A percentile compares a stretch with the other conserved stretches of the same genome.
These are phyloP conservation scores for Nomia melanderi DNA, from an alignment of 1,140 invertebrate species.

Conservation along the genomic window DNA sequence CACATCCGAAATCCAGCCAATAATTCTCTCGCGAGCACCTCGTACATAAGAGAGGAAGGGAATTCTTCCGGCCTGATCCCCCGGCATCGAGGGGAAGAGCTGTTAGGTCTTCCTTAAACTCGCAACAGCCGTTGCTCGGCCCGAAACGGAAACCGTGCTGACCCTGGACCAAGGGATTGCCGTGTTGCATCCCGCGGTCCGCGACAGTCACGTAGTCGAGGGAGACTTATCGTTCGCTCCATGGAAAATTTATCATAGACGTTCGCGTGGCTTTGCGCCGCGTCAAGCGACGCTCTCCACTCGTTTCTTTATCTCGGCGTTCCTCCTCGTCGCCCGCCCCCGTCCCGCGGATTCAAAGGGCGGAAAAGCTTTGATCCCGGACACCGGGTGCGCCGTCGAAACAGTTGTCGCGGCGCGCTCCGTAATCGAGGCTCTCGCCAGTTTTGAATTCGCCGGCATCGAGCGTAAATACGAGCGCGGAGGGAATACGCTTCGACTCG, in stretches of 20 bases:
- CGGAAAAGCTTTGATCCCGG: background rate
- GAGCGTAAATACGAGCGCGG: background rate
- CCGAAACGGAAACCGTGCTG: constrained; percentile 36
- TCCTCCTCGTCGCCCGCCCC: background rate
- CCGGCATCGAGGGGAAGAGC: constrained; percentile 4
- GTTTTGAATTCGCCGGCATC: background rate
- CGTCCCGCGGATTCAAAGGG: background rate
- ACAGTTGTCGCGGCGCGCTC: background rate
- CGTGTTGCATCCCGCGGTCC: constrained; percentile 28
- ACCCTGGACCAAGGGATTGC: constrained; percentile 38
- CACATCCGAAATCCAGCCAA: too few relatives aligned
- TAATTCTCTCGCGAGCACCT: constrained; percentile 40
- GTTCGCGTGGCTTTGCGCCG: constrained; percentile 33
- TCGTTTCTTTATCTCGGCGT: background rate
- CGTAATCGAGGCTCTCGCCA: constrained; percentile 8
- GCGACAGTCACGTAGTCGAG: constrained; percentile 39
- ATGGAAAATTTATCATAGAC: constrained; percentile 58
- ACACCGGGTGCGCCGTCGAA: background rate
- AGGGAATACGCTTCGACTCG: constrained; percentile 12
- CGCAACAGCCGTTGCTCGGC: too few relatives aligned
- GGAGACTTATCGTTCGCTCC: constrained; percentile 33
- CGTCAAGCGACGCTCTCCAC: constrained; percentile 30
- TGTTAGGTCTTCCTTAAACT: too few relatives aligned
- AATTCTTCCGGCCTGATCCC: background rate
- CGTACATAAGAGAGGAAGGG: background rate